Conservation (phyloP, 2,113 vertebrate species). For the Pterocles orientalis region DNA sequence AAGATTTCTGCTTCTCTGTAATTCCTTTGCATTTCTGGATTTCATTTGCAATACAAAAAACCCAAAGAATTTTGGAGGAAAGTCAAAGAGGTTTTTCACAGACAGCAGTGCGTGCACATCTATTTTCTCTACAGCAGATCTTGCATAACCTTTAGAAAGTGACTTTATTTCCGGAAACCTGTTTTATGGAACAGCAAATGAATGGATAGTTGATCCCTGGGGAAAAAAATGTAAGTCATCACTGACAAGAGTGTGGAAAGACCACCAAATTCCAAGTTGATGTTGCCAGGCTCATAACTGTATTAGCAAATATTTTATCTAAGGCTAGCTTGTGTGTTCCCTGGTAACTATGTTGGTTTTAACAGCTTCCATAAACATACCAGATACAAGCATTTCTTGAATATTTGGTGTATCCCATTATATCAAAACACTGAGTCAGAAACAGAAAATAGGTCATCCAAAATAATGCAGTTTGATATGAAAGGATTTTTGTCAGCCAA, state of each 20-base stretch:
- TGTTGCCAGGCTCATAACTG: not conserved
- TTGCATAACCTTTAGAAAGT: not conserved
- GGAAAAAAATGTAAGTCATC: not conserved
- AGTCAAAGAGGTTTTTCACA: not conserved
- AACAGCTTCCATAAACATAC: not conserved
- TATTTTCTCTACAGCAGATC: not conserved
- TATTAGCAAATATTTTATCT: not conserved
- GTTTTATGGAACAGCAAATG: not conserved
- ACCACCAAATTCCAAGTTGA: not conserved
- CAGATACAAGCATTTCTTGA: not conserved
- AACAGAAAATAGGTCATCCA: not conserved
- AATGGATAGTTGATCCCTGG: not conserved
- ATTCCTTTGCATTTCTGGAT: not conserved
- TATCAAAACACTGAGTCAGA: not conserved
- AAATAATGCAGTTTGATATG: not conserved
- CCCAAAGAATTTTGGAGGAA: not conserved
- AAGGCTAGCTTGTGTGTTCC: not conserved
- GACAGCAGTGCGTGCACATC: fast-evolving
- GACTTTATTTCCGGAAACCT: not conserved
- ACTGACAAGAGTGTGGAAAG: not conserved
- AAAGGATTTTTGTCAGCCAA: not conserved
- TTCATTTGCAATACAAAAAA: not conserved
- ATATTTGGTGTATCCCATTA: not conserved
- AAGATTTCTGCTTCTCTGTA: not conserved
- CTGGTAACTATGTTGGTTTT: not conserved